Percentiles rank a stretch among this genome's conserved stretches.
Evolutionary conservation across 2,888 invertebrate species (phyloP).

Genomic region (Tanypteryx hageni): DNA sequence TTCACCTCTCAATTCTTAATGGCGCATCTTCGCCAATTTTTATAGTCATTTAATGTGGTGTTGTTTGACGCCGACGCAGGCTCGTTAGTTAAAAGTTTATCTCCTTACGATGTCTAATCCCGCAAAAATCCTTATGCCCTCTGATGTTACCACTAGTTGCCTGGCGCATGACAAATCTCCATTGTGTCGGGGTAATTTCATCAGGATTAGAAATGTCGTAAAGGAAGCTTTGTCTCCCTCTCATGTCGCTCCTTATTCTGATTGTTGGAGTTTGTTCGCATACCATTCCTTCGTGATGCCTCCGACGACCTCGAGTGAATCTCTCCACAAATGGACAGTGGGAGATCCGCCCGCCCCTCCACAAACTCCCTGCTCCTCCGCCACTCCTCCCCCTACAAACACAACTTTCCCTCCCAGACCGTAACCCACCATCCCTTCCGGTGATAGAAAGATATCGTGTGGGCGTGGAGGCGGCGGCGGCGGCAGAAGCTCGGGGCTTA

Average conservation of each 20-base stretch:
- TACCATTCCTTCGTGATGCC: no score
- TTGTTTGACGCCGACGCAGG: no score
- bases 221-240: not conserved
- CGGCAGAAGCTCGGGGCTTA: slow-evolving; percentile 10
- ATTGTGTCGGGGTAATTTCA: not conserved
- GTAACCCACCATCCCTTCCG: not conserved
- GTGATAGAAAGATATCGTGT: not conserved
- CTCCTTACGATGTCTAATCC: no score
- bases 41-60: no score
- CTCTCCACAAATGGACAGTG: not conserved
- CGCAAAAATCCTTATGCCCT: no score
- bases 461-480: slow-evolving; percentile 16
- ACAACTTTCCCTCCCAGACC: not conserved
- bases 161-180: not conserved
- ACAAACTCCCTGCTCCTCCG: no score
- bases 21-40: no score
- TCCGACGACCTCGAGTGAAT: not conserved
- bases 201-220: not conserved
- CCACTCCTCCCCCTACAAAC: not conserved
- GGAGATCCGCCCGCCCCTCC: not conserved
- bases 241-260: not conserved
- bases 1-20: no score
- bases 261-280: not conserved
- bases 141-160: not conserved
- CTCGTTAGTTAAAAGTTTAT: no score